Evolutionary conservation across 2,113 vertebrate genomes (phyloP).

Genomic region (Passer domesticus): DNA sequence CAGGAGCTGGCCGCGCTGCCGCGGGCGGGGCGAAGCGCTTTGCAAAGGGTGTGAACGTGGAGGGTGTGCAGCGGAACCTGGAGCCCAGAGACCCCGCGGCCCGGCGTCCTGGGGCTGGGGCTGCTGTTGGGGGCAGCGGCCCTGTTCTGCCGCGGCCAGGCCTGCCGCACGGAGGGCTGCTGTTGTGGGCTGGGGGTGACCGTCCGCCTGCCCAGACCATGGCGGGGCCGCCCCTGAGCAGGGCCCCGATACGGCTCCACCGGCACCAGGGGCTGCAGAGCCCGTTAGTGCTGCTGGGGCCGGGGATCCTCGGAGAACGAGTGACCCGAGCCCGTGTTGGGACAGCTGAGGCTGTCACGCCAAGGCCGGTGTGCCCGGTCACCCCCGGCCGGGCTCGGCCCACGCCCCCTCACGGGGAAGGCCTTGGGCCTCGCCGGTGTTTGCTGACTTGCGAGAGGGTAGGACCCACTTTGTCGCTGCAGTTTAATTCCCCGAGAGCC

Average conservation of each 20-base stretch:
- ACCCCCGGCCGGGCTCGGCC: neutral
- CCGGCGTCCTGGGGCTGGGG: rapidly evolving
- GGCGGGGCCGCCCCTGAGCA: rapidly evolving
- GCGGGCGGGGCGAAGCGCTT: neutral
- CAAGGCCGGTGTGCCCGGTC: rapidly evolving
- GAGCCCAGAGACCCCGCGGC: rapidly evolving
- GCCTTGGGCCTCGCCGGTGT: neutral
- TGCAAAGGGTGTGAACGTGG: rapidly evolving
- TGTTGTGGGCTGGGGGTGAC: neutral
- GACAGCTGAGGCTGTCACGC: rapidly evolving
- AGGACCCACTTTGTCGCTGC: neutral
- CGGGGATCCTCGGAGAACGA: neutral
- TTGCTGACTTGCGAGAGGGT: neutral
- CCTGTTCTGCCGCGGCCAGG: neutral
- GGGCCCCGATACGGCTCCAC: rapidly evolving
- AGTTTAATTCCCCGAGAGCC: conserved; percentile 18
- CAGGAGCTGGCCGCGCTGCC: neutral
- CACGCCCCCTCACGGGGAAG: rapidly evolving
- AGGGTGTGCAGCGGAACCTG: neutral
- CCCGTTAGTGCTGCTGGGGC: rapidly evolving
- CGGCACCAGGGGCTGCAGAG: neutral
- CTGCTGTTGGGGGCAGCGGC: rapidly evolving
- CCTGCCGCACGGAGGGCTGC: rapidly evolving
- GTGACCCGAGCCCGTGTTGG: rapidly evolving
- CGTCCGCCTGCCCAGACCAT: rapidly evolving